phyloP scores from a whole-genome alignment of 2,797 vertebrate species.

The Pseudochirops corinnae region DNA sequence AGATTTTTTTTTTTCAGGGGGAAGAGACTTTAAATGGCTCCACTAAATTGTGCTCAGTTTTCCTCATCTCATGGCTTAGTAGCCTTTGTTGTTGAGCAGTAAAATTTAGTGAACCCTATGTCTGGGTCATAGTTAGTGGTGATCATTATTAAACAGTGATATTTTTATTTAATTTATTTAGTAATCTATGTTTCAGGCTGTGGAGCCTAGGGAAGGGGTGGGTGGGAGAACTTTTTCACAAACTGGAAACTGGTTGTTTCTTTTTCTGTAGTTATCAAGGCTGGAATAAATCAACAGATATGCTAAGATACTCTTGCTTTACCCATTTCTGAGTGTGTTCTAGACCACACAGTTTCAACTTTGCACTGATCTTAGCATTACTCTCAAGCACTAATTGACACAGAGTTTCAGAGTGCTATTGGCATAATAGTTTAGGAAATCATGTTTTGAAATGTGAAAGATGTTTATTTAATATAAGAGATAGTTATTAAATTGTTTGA shows the following conservation, averaged over 20 bases:
- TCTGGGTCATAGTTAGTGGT: slow-evolving; percentile 64
- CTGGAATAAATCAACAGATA: slow-evolving; percentile 45
- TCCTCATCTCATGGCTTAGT: slow-evolving; percentile 70
- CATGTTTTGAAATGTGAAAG: slow-evolving; percentile 76
- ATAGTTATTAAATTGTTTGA: slow-evolving; percentile 73
- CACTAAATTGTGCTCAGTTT: slow-evolving; percentile 62
- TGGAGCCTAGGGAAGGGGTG: slow-evolving; percentile 73
- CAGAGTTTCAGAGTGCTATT: slow-evolving; percentile 53
- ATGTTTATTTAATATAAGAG: slow-evolving; percentile 72
- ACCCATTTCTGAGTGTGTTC: slow-evolving; percentile 64
- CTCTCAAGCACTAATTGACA: slow-evolving; percentile 70
- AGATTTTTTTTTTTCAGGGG: not conserved
- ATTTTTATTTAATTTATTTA: slow-evolving; percentile 72
- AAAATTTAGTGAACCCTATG: slow-evolving; percentile 66
- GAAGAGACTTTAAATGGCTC: slow-evolving; percentile 40
- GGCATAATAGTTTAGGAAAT: slow-evolving; percentile 71
- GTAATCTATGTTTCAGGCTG: slow-evolving; percentile 51
- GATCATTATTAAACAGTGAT: slow-evolving; percentile 53
- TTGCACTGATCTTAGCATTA: slow-evolving; percentile 79
- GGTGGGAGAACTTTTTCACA: slow-evolving; percentile 65
- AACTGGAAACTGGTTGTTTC: not conserved
- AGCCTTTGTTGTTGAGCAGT: slow-evolving; percentile 79
- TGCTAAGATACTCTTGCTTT: slow-evolving; percentile 73
- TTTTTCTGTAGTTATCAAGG: slow-evolving; percentile 50
- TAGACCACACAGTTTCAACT: slow-evolving; percentile 68